Percentiles rank a stretch among this genome's conserved stretches.
Conservation (phyloP, 2,888 invertebrate genomes). For the Caenorhabditis auriculariae region DNA sequence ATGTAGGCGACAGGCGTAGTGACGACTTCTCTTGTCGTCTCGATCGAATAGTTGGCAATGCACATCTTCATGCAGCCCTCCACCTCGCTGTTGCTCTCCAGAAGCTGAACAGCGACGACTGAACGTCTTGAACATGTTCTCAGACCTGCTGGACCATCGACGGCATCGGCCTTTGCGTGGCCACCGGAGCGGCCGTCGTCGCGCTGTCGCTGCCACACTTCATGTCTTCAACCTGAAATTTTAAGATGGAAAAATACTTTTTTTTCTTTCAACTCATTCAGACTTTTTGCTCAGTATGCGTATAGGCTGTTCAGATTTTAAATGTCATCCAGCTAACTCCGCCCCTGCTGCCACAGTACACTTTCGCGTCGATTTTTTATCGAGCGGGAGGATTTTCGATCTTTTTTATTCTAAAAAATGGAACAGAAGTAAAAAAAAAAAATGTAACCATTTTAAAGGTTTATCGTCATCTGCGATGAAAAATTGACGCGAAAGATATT, state of each 20-base stretch:
- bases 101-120: constrained; percentile 34
- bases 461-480: background rate
- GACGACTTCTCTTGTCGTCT: constrained; percentile 26
- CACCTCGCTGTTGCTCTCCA: constrained; percentile 55
- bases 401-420: too few species aligned
- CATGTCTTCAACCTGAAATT: constrained; percentile 41
- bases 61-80: constrained; percentile 59
- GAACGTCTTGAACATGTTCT: background rate
- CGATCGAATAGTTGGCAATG: constrained; percentile 52
- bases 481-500: background rate
- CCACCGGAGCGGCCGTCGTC: constrained; percentile 26
- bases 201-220: too few species aligned
- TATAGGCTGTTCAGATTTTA: too few species aligned
- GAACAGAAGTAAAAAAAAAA: too few species aligned
- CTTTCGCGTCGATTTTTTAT: too few species aligned
- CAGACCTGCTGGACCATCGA: constrained; percentile 51
- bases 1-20: constrained; percentile 62
- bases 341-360: too few species aligned
- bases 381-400: too few species aligned
- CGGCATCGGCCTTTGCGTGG: constrained; percentile 42
- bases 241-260: too few species aligned
- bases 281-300: too few species aligned
- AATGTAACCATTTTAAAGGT: too few species aligned
- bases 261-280: background rate
- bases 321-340: too few species aligned